Percentiles rank a stretch among this genome's conserved stretches.
Conservation (phyloP, 2,113 vertebrate genomes). For the Alligator mississippiensis region DNA sequence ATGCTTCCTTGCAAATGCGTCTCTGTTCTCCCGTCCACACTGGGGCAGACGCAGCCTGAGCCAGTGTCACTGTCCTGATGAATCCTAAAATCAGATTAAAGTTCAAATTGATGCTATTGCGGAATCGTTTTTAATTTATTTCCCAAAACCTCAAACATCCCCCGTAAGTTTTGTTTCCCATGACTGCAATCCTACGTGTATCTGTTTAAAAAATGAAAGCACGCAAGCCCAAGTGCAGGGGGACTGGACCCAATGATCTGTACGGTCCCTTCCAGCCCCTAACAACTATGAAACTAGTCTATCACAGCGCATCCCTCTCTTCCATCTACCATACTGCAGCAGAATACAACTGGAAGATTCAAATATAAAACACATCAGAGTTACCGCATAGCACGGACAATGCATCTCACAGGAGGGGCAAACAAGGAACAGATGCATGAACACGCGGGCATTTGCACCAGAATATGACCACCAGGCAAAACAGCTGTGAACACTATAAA, state of each 20-base stretch:
- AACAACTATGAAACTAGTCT: not conserved
- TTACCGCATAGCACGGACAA: not conserved
- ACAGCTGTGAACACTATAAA: not conserved
- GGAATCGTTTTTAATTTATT: not conserved
- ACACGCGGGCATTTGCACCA: not conserved
- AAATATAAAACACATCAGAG: not conserved
- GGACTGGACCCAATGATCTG: no score
- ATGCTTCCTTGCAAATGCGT: not conserved
- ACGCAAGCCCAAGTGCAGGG: no score
- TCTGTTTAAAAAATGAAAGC: no score
- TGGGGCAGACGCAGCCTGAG: not conserved
- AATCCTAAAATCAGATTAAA: not conserved
- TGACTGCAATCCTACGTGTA: not conserved
- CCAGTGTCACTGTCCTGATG: constrained; percentile 13
- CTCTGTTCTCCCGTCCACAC: not conserved
- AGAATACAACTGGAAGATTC: constrained; percentile 28
- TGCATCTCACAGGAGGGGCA: not conserved
- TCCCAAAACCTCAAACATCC: not conserved
- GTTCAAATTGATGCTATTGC: constrained; percentile 47
- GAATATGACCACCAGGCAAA: not conserved
- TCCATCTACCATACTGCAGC: not conserved
- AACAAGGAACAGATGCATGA: not conserved
- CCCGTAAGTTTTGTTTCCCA: not conserved
- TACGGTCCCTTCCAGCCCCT: no score
- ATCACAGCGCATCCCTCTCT: not conserved